These are phyloP conservation scores for Cynoglossus semilaevis DNA, from an alignment of 2,113 vertebrate genomes.

Conservation along the genomic window DNA sequence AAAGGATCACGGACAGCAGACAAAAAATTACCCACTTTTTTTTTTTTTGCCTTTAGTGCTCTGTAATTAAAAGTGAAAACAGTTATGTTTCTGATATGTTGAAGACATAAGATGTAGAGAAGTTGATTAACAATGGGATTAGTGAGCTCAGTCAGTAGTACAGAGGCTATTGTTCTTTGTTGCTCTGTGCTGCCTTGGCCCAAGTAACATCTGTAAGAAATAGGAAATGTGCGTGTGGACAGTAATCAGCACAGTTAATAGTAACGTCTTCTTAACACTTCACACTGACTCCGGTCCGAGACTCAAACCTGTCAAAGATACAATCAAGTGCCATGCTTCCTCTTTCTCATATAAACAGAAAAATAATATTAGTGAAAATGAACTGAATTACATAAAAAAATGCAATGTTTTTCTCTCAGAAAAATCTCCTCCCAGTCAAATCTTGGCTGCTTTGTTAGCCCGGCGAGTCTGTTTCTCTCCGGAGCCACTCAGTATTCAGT, in stretches of 20 bases:
- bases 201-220: slow-evolving; percentile 45
- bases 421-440: too few species aligned
- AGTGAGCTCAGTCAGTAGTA: slow-evolving; percentile 27
- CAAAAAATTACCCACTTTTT: slow-evolving; percentile 24
- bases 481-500: neutral
- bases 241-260: slow-evolving; percentile 23
- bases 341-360: slow-evolving; percentile 13
- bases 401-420: too few species aligned
- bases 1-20: slow-evolving; percentile 24
- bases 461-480: neutral
- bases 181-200: slow-evolving; percentile 43
- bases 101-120: neutral
- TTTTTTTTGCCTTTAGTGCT: slow-evolving; percentile 25
- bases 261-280: slow-evolving; percentile 22
- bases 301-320: slow-evolving; percentile 17
- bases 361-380: neutral
- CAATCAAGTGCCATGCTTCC: slow-evolving; percentile 8
- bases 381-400: too few species aligned
- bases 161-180: slow-evolving; percentile 42
- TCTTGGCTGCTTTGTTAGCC: too few species aligned
- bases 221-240: slow-evolving; percentile 34
- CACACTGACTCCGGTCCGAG: slow-evolving; percentile 16
- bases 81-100: neutral
- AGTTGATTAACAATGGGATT: slow-evolving; percentile 4
- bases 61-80: slow-evolving; percentile 7